phyloP scores from a whole-genome alignment of 2,888 invertebrate genomes.

The Hypomecis punctinalis region DNA sequence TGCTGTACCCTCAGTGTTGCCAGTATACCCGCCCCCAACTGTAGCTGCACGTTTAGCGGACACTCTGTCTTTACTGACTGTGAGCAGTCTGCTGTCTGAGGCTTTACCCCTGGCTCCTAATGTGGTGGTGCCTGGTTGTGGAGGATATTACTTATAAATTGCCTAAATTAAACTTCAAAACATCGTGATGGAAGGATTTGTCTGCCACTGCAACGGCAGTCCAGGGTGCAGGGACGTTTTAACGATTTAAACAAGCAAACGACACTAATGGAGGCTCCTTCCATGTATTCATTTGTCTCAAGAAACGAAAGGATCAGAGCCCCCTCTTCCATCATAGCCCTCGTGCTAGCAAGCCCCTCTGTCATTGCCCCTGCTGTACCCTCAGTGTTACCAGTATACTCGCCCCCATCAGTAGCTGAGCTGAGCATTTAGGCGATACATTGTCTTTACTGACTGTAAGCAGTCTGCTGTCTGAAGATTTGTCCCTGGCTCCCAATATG shows the following conservation, averaged over 20 bases:
- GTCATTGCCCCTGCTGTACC: conserved; percentile 8
- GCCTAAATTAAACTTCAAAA: no score
- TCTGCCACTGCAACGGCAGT: no score
- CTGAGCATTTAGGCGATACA: conserved; percentile 69
- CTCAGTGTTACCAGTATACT: conserved; percentile 39
- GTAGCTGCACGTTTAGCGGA: conserved; percentile 69
- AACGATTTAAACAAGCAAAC: no score
- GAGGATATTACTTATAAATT: conserved; percentile 23
- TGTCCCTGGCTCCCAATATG: conserved; percentile 58
- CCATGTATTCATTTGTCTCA: no score
- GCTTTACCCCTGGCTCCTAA: conserved; percentile 59
- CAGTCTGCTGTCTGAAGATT: conserved; percentile 64
- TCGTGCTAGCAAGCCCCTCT: background rate
- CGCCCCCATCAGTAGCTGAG: conserved; percentile 55
- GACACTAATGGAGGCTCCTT: no score
- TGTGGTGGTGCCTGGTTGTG: conserved; percentile 41
- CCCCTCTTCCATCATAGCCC: conserved; percentile 2
- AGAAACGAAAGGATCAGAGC: background rate
- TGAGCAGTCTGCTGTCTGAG: conserved; percentile 67
- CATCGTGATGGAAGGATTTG: no score
- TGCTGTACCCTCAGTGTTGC: conserved; percentile 10
- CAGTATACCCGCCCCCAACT: conserved; percentile 49
- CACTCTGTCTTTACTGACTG: conserved; percentile 70
- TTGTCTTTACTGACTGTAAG: conserved; percentile 71
- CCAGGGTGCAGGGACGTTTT: no score